Conservation (phyloP, 2,113 vertebrate species). For the Vombatus ursinus region DNA sequence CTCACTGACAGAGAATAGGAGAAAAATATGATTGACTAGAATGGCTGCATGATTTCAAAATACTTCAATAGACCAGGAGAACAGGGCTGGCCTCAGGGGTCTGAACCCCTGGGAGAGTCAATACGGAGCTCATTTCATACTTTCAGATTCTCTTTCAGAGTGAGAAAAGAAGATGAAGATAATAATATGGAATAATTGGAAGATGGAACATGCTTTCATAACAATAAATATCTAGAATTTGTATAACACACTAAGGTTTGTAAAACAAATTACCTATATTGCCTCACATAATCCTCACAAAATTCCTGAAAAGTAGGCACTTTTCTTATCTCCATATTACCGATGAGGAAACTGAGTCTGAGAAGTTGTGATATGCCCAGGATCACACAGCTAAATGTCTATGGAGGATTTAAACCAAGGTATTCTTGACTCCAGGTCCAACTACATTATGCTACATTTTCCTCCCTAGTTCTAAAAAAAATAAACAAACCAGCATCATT, state of each 20-base stretch:
- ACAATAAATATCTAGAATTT: neutral
- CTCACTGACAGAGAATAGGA: constrained; percentile 4
- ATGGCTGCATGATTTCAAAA: constrained; percentile 33
- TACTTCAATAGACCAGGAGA: neutral
- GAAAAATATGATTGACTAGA: constrained; percentile 46
- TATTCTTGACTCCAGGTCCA: neutral
- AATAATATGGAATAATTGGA: neutral
- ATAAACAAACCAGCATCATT: neutral
- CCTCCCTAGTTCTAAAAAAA: neutral
- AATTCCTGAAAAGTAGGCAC: neutral
- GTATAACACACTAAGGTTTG: neutral
- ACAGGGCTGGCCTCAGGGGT: neutral
- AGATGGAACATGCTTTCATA: neutral
- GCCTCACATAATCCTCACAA: neutral
- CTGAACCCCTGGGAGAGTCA: neutral
- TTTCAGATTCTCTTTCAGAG: neutral
- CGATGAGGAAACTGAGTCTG: neutral
- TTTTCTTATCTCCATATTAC: neutral
- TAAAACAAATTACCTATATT: neutral
- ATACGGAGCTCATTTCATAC: accelerated
- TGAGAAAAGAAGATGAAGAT: neutral
- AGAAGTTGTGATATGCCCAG: neutral
- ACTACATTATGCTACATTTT: neutral
- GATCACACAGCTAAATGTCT: neutral
- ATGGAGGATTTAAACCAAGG: neutral